A percentile compares a stretch with the other conserved stretches of the same genome.
Evolutionary conservation across 35 echinoderm and acorn worm species (phyloP).

Genomic region (Eucidaris tribuloides): DNA sequence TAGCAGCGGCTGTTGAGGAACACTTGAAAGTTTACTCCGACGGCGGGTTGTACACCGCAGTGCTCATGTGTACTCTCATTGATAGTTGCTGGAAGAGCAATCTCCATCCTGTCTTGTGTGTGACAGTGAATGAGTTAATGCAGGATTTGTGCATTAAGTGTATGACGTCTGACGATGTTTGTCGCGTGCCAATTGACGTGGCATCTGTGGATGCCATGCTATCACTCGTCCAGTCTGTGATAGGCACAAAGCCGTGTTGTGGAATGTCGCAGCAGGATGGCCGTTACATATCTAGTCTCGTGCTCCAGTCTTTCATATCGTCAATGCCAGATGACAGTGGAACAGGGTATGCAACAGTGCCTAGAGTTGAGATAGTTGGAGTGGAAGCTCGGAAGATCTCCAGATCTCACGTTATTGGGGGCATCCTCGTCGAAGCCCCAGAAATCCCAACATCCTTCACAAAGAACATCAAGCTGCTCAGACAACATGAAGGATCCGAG

Average conservation of each 20-base stretch:
- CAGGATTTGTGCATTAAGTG: slow-evolving; percentile 19
- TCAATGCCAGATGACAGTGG: not conserved
- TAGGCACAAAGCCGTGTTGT: slow-evolving; percentile 67
- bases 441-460: slow-evolving; percentile 7
- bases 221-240: slow-evolving; percentile 47
- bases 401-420: slow-evolving; percentile 36
- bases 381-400: slow-evolving; percentile 17
- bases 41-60: slow-evolving; percentile 65
- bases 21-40: slow-evolving; percentile 72
- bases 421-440: slow-evolving; percentile 59
- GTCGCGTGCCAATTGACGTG: slow-evolving; percentile 41
- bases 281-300: slow-evolving; percentile 39
- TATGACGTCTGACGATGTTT: not conserved
- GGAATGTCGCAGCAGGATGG: slow-evolving; percentile 32
- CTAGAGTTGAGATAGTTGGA: slow-evolving; percentile 9
- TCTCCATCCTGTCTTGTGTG: slow-evolving; percentile 69
- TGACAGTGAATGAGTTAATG: slow-evolving; percentile 65
- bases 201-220: slow-evolving; percentile 58
- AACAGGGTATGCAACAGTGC: slow-evolving; percentile 6
- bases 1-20: slow-evolving; percentile 50
- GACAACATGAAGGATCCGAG: not conserved
- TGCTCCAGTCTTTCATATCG: slow-evolving; percentile 60
- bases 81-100: slow-evolving; percentile 2
- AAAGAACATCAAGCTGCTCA: not conserved
- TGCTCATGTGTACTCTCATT: slow-evolving; percentile 50